Base-by-base conservation (phyloP, 92 coral and sea anemone species). In the Blastomussa wellsi region DNA sequence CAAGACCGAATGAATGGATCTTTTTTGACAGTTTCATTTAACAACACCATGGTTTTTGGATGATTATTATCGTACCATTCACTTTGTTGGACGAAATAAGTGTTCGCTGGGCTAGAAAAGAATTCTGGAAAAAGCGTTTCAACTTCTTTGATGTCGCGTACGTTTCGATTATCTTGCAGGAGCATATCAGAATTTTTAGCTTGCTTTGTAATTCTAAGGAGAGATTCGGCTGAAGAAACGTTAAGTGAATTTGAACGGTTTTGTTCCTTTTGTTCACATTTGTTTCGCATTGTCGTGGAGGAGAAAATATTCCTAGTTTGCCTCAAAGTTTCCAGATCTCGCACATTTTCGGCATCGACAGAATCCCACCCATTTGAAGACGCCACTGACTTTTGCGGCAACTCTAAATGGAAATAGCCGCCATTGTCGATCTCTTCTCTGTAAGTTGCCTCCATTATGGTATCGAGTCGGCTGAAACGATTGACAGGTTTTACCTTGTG, bases 81-180 rank as follows among this genome's bases (percentile, higher is more conserved):
- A 28, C 11, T 10, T 12, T 47, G 26, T 32, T 53, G 33, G n/a
- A 41, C 11, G 9, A 79, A 38, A 78, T 8, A 26, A 20, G 51
- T 26, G 26, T 59, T 57, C 17, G 57, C 31, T 26, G 15, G 26
- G 32, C 74, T 22, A n/a, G 59, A 41, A 15, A 79, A 79, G n/a
- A 79, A 79, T 15, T 79, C 83, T 64, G 83, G 83, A 79, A 79
- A 79, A 29, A 79, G 83, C 41, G 16, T 41, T 62, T 65, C 29
- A n/a, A 79, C 73, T 66, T 79, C 59, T 29, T 17, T 65, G 26
- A 19, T 3, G 11, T 65, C 59, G 16, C 49, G 51, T 20, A 13
- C 47, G 69, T 55, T 77, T 22, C 4, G 55, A 1, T 22, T 16
- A 15, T 11, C 17, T 39, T 44, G 8, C n/a, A 31, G 48, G 38